These are phyloP conservation scores for Lycocorax pyrrhopterus DNA, from an alignment of 2,113 vertebrate species.

Conservation along the genomic window DNA sequence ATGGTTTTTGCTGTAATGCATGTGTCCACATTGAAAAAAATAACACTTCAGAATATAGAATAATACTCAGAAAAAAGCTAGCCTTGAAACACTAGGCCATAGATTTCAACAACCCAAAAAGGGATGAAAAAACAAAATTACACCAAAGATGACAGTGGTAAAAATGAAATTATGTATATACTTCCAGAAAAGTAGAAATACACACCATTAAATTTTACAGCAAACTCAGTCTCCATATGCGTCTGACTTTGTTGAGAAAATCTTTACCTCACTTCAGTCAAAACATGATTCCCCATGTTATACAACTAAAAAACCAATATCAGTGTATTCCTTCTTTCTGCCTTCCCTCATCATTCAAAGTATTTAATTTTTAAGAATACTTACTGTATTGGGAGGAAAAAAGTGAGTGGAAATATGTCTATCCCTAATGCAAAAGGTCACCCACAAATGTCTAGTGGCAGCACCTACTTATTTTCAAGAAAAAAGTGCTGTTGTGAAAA, in stretches of 20 bases:
- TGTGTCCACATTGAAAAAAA: background rate
- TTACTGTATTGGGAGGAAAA: conserved; percentile 16
- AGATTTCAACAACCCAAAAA: background rate
- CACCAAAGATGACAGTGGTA: background rate
- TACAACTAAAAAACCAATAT: background rate
- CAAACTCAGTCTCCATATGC: background rate
- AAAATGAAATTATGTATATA: background rate
- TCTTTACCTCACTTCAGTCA: conserved; percentile 21
- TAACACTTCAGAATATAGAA: background rate
- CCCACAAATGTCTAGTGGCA: background rate
- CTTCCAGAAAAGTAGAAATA: background rate
- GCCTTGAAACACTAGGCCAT: background rate
- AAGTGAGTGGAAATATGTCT: background rate
- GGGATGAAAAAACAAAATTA: background rate
- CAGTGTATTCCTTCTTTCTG: background rate
- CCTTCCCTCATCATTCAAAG: background rate
- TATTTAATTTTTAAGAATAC: background rate
- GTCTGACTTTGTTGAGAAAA: conserved; percentile 22
- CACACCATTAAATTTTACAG: background rate
- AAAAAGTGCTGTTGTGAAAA: conserved; percentile 1
- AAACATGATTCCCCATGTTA: background rate
- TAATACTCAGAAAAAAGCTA: background rate
- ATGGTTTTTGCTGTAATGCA: background rate
- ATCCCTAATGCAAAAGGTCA: conserved; percentile 16
- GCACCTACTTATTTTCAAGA: background rate